Base-by-base conservation (phyloP, 2,113 vertebrate genomes). In the Boulengeromyrus knoepffleri region DNA sequence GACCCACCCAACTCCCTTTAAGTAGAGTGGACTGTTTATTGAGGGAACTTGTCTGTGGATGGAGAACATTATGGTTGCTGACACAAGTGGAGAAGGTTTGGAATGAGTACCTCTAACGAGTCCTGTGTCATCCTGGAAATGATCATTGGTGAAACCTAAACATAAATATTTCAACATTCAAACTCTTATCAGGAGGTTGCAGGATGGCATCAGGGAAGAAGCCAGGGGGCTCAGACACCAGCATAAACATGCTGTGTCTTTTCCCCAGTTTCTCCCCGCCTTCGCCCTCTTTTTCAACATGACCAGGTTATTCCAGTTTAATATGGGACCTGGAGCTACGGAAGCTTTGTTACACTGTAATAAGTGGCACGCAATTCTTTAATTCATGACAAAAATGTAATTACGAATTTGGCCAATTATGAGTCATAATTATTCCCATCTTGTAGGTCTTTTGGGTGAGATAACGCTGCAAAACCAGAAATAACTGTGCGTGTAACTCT, bases 81-180 rank as follows among this genome's bases (percentile, higher is more conserved):
- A 94, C 90, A 94, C 89, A 92, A 93, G 91, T 47, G 90, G 90
- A 85, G 92, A 91, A 92, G 89, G 91, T 93, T 92, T 91, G 88
- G 89, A 88, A 56, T 88, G 89, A 94, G 93, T 96, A 96, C 96
- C 96, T 96, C 96, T 95, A 96, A 96, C 95, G 89, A 96, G 96
- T 95, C 96, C 94, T 87, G 96, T 96, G 93, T 96, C 96, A 95
- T 96, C 95, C 95, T 96, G 96, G 95, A 96, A 96, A 96, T 96
- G 95, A 96, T 96, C 96, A 95, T 94, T 96, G 95, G 94, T 96
- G 96, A 96, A 96, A 96, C 96, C 96, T 96, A 95, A 95, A 96
- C 95, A 96, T 96, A 96, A 93, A 96, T 95, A 95, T 95, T 95
- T 94, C 87, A 92, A 93, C 91, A 96, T 96, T 95, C 90, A 96